Base-by-base conservation (phyloP, 2,888 invertebrate genomes). In the Laothoe populi region DNA sequence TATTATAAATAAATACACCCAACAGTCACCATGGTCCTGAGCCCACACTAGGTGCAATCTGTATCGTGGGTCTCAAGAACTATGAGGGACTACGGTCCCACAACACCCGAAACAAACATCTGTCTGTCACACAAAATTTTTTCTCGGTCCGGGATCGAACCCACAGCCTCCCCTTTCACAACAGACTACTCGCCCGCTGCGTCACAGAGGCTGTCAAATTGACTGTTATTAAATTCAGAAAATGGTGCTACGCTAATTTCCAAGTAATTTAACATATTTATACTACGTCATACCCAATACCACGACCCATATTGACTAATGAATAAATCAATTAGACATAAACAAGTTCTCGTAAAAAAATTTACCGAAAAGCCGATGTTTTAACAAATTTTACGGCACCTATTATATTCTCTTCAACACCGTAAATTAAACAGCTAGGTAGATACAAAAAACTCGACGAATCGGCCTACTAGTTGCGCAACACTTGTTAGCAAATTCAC, bases 341-440 rank as follows among this genome's bases (percentile, higher is more conserved):
- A 60, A 23, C 48, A 40, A 53, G 53, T 61, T 53, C 40, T 60
- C 49, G 40, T 61, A 66, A 72, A 74, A 81, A 78, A 77, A 74
- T 73, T 70, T 72, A 31, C 79, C 74, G 78, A 84, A 83, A 84
- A 81, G 79, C 74, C 78, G 76, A 73, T 79, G 75, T 84, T 84
- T 86, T 84, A 85, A 84, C 82, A 82, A 86, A 87, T 86, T 86
- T 83, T 83, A 84, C 86, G 84, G 79, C 81, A 79, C 81, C 88
- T 87, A 90, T 90, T 90, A 91, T 88, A 85, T 83, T 79, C 81
- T 82, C 80, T 88, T 85, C 84, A 87, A 84, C 87, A 82, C 85
- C 84, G 86, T 90, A 90, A 89, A 90, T 90, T 90, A 89, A 87
- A 87, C 84, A 78, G 77, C 83, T 84, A 83, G 79, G 80, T 83